Base-by-base conservation (phyloP, 2,113 vertebrate genomes). In the Proteles cristata region DNA sequence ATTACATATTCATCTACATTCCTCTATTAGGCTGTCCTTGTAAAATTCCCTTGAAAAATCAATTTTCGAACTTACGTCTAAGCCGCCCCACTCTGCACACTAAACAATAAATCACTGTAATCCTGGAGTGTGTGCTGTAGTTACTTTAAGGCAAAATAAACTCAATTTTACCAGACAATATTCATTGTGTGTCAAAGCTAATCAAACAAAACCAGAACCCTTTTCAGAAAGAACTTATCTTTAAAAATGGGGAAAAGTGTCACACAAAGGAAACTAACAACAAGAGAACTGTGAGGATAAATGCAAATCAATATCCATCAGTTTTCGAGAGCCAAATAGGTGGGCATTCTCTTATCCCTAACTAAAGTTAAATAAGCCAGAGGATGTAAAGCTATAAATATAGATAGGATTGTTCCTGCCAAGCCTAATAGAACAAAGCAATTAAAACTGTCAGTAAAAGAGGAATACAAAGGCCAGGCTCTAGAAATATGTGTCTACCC, bases 111-210 rank as follows among this genome's bases (percentile, higher is more conserved):
- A 55, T 89, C 87, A 63, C 43, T 69, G 4, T 19, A 81, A 63
- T 31, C n/a, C 23, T 76, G 15, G 8, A 31, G 14, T n/a, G 53
- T 26, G 28, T 14, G 39, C 16, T 69, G 7, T 82, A 80, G 69
- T 7, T 79, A 79, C n/a, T 16, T 65, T 53, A n/a, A 43, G 11
- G 50, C 17, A 94, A 95, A 96, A 92, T 68, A 92, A 86, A 87
- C 55, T 92, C 96, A 73, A 79, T 93, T 94, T 96, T 96, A 90
- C 26, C 83, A 96, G 48, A 93, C 16, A 93, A 2, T 21, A 92
- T 10, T 92, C 43, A 65, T 14, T 11, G 8, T 35, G 2, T 81
- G 21, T 53, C 39, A 83, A 50, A 85, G 35, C 77, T 82, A 86
- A 90, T 82, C 55, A 83, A 53, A 95, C 26, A 68, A 88, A 96